These are phyloP conservation scores for Apamea monoglypha DNA, from an alignment of 2,888 invertebrate species.

Conservation along the genomic window DNA sequence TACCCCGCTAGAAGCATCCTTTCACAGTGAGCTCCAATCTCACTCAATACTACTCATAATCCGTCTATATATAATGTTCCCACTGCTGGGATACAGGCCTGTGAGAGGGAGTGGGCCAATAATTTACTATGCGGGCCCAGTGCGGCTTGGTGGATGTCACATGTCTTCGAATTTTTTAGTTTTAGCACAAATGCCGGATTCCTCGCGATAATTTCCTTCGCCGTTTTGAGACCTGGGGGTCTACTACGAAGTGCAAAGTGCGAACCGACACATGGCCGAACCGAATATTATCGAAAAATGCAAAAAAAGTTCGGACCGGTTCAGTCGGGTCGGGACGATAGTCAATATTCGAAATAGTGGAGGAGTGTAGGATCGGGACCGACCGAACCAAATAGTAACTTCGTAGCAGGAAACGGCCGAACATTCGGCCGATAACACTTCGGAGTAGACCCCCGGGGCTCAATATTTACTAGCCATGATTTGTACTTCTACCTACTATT, in stretches of 20 bases:
- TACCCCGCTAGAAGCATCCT: neutral
- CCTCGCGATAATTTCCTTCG: neutral
- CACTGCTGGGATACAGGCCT: neutral
- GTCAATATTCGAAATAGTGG: too few species aligned
- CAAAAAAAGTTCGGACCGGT: too few species aligned
- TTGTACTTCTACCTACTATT: neutral
- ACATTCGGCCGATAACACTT: too few species aligned
- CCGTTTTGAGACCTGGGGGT: neutral
- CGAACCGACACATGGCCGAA: too few species aligned
- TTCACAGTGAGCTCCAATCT: neutral
- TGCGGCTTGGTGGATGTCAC: neutral
- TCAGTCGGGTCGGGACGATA: too few species aligned
- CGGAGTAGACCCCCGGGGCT: too few species aligned
- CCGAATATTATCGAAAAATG: too few species aligned
- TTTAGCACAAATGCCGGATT: neutral
- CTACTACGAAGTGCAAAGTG: too few species aligned
- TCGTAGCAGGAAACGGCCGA: too few species aligned
- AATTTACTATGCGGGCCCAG: neutral
- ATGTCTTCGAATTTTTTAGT: too few species aligned
- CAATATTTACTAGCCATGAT: neutral
- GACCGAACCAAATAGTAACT: too few species aligned
- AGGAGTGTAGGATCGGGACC: too few species aligned
- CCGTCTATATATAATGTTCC: rapidly evolving
- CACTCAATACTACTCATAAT: neutral
- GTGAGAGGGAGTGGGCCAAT: neutral